Percentiles rank a stretch among this genome's conserved stretches.
Evolutionary conservation across 2,888 invertebrate genomes (phyloP).

Genomic region (Chrysomela aeneicollis): DNA sequence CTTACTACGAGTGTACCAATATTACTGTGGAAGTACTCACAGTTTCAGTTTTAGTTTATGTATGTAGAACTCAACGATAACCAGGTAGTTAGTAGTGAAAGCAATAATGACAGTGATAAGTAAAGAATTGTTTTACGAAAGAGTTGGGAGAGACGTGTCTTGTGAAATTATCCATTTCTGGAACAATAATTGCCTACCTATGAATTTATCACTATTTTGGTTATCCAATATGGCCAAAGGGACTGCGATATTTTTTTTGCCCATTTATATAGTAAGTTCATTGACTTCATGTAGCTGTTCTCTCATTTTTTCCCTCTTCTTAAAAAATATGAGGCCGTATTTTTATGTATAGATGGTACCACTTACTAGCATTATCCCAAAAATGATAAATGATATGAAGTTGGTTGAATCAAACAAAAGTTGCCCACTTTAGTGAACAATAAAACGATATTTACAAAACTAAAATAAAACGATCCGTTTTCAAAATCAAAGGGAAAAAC

Average conservation of each 20-base stretch:
- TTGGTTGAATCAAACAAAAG: too few species aligned
- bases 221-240: slow-evolving; percentile 38
- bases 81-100: background rate
- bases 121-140: slow-evolving; percentile 47
- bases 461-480: too few species aligned
- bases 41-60: too few species aligned
- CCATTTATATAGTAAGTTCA: slow-evolving; percentile 43
- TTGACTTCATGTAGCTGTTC: background rate
- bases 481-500: too few species aligned
- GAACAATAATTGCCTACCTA: slow-evolving; percentile 42
- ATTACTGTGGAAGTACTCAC: background rate
- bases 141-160: slow-evolving; percentile 31
- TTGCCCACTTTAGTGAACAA: too few species aligned
- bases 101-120: slow-evolving; percentile 46
- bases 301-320: too few species aligned
- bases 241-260: slow-evolving; percentile 47
- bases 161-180: slow-evolving; percentile 46
- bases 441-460: too few species aligned
- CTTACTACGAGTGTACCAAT: background rate
- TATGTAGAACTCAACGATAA: too few species aligned
- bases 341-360: too few species aligned
- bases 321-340: too few species aligned
- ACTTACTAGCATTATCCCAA: too few species aligned
- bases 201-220: slow-evolving; percentile 25
- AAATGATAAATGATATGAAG: too few species aligned